Percentiles rank a stretch among this genome's conserved stretches.
phyloP scores from a whole-genome alignment of 2,797 vertebrate genomes.

The Xyrichtys novacula region DNA sequence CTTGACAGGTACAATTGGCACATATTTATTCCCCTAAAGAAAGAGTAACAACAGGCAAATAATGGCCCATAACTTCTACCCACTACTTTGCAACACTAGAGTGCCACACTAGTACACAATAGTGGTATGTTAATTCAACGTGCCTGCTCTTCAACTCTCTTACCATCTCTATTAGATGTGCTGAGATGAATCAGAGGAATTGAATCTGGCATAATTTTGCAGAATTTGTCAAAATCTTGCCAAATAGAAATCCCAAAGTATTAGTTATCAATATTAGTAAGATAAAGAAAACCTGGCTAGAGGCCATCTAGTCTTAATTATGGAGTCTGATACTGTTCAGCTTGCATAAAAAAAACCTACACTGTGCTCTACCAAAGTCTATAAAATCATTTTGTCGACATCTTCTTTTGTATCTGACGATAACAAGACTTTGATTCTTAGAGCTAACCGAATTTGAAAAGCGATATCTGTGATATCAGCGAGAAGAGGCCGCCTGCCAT shows the following conservation, averaged over 20 bases:
- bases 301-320: slow-evolving; percentile 29
- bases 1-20: background rate
- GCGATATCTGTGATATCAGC: slow-evolving; percentile 34
- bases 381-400: slow-evolving; percentile 21
- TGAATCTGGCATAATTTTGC: slow-evolving; percentile 31
- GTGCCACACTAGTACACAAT: background rate
- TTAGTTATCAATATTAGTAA: slow-evolving; percentile 28
- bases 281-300: slow-evolving; percentile 6
- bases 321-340: slow-evolving; percentile 15
- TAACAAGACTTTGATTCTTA: slow-evolving; percentile 33
- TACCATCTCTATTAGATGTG: slow-evolving; percentile 25
- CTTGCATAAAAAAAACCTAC: slow-evolving; percentile 7
- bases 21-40: too few species aligned
- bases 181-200: slow-evolving; percentile 5
- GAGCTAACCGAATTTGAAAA: slow-evolving; percentile 29
- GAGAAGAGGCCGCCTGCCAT: slow-evolving; percentile 24
- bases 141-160: background rate
- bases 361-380: slow-evolving; percentile 6
- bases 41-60: too few species aligned
- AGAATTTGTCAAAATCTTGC: slow-evolving; percentile 22
- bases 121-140: background rate
- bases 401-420: slow-evolving; percentile 36
- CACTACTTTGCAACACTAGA: background rate
- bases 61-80: background rate
- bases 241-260: slow-evolving; percentile 21